These are phyloP conservation scores for Caenorhabditis afra DNA, from an alignment of 2,888 invertebrate species.

Conservation along the genomic window DNA sequence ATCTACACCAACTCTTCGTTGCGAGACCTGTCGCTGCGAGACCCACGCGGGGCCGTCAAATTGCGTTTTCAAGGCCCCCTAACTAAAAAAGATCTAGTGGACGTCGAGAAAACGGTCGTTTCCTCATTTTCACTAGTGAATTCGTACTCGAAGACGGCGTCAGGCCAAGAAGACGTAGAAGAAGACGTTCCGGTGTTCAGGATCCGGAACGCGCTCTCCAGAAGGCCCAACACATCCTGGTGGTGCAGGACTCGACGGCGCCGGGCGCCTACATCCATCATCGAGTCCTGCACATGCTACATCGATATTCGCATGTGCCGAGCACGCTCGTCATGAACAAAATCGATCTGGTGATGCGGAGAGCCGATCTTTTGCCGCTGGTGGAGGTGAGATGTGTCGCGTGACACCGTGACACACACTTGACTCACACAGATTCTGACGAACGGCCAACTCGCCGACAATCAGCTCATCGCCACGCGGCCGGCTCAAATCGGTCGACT, in stretches of 20 bases:
- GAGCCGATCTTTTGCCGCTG: conserved; percentile 87
- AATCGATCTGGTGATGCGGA: conserved; percentile 84
- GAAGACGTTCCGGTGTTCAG: too few species aligned
- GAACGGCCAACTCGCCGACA: conserved; percentile 50
- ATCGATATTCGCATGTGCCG: conserved; percentile 79
- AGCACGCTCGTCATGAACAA: conserved; percentile 91
- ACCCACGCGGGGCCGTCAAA: too few species aligned
- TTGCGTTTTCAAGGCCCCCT: too few species aligned
- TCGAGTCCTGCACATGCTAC: conserved; percentile 77
- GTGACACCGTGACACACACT: background rate
- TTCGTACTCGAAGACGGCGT: too few species aligned
- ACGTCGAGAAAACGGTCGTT: too few species aligned
- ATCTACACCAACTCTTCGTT: too few species aligned
- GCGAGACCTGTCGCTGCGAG: too few species aligned
- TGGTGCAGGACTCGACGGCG: conserved; percentile 78
- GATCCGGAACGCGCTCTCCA: conserved; percentile 77
- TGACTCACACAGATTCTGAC: conserved; percentile 57
- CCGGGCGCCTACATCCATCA: conserved; percentile 79
- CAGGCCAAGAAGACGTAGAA: too few species aligned
- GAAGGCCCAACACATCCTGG: conserved; percentile 77
- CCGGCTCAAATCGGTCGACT: conserved; percentile 64
- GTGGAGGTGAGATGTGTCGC: conserved; percentile 82
- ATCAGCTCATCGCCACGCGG: conserved; percentile 52
- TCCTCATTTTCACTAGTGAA: too few species aligned
- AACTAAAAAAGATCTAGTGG: too few species aligned